A percentile compares a stretch with the other conserved stretches of the same genome.
Conservation (phyloP, 2,888 invertebrate genomes). For the Acleris sparsana region DNA sequence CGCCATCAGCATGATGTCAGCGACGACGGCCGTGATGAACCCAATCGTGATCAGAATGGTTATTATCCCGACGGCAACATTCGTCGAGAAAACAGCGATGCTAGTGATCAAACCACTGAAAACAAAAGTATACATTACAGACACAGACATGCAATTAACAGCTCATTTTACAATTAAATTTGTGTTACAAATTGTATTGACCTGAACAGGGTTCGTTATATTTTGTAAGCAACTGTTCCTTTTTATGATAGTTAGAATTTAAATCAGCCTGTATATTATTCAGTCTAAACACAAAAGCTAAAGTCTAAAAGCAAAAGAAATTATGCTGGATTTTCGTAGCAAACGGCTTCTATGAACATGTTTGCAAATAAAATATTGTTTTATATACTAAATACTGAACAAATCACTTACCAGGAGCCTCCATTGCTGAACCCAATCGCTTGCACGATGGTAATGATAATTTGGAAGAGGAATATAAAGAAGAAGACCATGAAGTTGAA, state of each 20-base stretch:
- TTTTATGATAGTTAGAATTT: no score
- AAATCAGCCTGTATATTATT: no score
- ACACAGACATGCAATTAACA: no score
- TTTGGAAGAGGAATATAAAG: conserved; percentile 98
- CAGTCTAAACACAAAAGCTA: no score
- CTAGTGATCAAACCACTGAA: conserved; percentile 90
- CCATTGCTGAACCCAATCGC: conserved; percentile 92
- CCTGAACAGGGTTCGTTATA: no score
- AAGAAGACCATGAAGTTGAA: conserved; percentile 99
- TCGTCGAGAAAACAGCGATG: conserved; percentile 84
- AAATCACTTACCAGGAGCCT: conserved; percentile 91
- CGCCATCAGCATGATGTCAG: conserved; percentile 91
- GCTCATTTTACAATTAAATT: no score
- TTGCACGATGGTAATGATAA: conserved; percentile 93
- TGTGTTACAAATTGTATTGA: no score
- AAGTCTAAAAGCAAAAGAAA: no score
- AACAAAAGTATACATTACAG: conserved; percentile 30
- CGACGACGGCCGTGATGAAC: conserved; percentile 89
- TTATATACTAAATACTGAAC: conserved; percentile 1
- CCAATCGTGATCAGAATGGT: conserved; percentile 90
- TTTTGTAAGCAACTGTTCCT: no score
- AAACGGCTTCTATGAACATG: neutral
- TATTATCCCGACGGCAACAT: conserved; percentile 89
- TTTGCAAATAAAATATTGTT: no score
- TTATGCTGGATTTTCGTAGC: neutral